Conservation (phyloP, 1,140 invertebrate genomes). For the Epicauta chinensis region DNA sequence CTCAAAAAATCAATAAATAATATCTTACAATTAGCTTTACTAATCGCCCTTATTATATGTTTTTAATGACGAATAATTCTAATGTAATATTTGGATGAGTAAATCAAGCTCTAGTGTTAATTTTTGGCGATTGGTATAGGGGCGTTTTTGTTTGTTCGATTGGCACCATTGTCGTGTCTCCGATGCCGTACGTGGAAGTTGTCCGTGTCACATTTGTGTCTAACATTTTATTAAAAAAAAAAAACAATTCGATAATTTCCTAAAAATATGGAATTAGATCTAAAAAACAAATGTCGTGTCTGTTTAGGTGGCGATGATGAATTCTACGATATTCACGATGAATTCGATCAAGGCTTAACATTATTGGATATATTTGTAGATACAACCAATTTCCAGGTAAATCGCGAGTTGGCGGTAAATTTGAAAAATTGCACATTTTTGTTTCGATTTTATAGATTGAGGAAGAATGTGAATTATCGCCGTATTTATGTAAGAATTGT, state of each 20-base stretch:
- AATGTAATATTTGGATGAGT: too few species aligned
- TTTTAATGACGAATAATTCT: too few species aligned
- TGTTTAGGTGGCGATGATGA: conserved; percentile 4
- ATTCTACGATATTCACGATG: conserved; percentile 4
- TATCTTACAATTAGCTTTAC: too few species aligned
- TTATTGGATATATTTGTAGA: conserved; percentile 1
- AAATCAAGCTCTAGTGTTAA: too few species aligned
- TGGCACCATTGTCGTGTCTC: background rate
- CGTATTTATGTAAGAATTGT: conserved; percentile 28
- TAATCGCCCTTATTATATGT: too few species aligned
- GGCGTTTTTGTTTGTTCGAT: background rate
- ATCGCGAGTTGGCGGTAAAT: background rate
- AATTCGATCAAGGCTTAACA: conserved; percentile 6
- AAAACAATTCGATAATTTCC: background rate
- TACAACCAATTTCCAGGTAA: conserved; percentile 10
- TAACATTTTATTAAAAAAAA: background rate
- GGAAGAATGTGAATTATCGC: conserved; percentile 26
- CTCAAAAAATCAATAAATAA: too few species aligned
- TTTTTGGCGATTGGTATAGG: too few species aligned
- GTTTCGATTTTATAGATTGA: conserved; percentile 17
- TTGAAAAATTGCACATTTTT: background rate
- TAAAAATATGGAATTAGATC: conserved; percentile 5
- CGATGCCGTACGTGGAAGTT: background rate
- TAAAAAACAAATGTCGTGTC: conserved; percentile 9
- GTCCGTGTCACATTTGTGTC: background rate